Evolutionary conservation across 2,113 vertebrate genomes (phyloP).

Genomic region (Tetrao urogallus): DNA sequence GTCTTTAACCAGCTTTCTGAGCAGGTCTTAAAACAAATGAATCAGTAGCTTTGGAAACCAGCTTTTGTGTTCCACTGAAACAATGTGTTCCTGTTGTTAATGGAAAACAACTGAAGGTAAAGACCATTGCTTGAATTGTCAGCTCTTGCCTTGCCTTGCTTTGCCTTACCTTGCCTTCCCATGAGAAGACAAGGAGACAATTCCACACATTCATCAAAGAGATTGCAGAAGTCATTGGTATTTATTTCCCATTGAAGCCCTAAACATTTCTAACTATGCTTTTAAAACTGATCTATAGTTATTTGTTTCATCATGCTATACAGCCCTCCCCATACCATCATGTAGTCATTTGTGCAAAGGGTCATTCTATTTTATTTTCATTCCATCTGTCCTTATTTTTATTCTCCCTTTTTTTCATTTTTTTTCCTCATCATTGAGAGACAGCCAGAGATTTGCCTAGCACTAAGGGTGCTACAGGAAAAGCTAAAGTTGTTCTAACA

Average conservation of each 20-base stretch:
- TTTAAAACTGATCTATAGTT: conserved; percentile 34
- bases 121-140: neutral
- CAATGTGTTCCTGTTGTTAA: conserved; percentile 46
- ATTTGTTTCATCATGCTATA: conserved; percentile 14
- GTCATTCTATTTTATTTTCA: conserved; percentile 8
- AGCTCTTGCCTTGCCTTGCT: neutral
- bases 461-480: neutral
- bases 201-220: conserved; percentile 59
- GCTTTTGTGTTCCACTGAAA: conserved; percentile 70
- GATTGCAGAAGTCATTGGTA: conserved; percentile 29
- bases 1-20: conserved; percentile 71
- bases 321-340: neutral
- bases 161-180: neutral
- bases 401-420: neutral
- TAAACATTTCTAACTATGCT: neutral
- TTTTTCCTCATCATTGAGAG: neutral
- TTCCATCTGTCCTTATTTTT: neutral
- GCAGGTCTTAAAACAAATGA: conserved; percentile 58
- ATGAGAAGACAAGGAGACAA: conserved; percentile 50
- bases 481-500: conserved; percentile 17
- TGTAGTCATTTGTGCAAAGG: neutral
- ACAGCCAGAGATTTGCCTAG: neutral
- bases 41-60: conserved; percentile 66
- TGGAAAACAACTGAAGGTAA: conserved; percentile 77
- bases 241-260: conserved; percentile 20